Percentiles rank a stretch among this genome's conserved stretches.
These are phyloP conservation scores for Haemorhous mexicanus DNA, from an alignment of 2,113 vertebrate genomes.

Conservation along the genomic window DNA sequence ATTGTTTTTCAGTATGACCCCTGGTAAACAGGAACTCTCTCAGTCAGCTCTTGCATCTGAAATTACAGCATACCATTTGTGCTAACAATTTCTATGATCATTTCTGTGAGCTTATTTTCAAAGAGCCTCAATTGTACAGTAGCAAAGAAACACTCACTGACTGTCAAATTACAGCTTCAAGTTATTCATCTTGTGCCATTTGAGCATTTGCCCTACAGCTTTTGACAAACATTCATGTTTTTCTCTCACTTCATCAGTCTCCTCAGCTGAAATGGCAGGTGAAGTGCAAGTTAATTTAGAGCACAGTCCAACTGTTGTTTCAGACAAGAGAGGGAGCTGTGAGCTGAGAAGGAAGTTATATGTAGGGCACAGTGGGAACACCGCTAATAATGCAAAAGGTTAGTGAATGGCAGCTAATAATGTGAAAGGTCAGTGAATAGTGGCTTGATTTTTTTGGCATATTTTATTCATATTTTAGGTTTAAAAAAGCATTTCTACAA, in stretches of 20 bases:
- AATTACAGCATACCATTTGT: conserved; percentile 43
- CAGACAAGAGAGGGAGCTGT: conserved; percentile 59
- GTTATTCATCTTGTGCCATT: conserved; percentile 56
- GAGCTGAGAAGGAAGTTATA: conserved; percentile 32
- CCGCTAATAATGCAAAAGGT: conserved; percentile 55
- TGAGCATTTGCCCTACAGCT: conserved; percentile 61
- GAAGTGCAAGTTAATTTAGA: conserved; percentile 69
- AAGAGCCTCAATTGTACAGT: conserved; percentile 11
- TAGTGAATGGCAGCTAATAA: conserved; percentile 48
- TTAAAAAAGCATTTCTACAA: not conserved
- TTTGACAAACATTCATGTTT: conserved; percentile 53
- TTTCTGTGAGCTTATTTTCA: conserved; percentile 15
- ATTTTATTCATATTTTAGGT: conserved; percentile 5
- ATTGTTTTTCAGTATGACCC: conserved; percentile 39
- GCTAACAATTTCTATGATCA: not conserved
- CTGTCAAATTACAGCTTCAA: conserved; percentile 57
- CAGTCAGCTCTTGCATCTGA: conserved; percentile 32
- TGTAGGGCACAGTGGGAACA: conserved; percentile 50
- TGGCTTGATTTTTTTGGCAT: not conserved
- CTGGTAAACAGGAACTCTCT: conserved; percentile 7
- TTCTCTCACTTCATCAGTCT: conserved; percentile 68
- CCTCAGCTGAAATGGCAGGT: conserved; percentile 60
- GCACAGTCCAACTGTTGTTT: conserved; percentile 54
- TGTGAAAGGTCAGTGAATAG: conserved; percentile 50
- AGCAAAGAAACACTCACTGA: conserved; percentile 25